Evolutionary conservation across 2,113 vertebrate species (phyloP).

Genomic region (Notiomystis cincta): DNA sequence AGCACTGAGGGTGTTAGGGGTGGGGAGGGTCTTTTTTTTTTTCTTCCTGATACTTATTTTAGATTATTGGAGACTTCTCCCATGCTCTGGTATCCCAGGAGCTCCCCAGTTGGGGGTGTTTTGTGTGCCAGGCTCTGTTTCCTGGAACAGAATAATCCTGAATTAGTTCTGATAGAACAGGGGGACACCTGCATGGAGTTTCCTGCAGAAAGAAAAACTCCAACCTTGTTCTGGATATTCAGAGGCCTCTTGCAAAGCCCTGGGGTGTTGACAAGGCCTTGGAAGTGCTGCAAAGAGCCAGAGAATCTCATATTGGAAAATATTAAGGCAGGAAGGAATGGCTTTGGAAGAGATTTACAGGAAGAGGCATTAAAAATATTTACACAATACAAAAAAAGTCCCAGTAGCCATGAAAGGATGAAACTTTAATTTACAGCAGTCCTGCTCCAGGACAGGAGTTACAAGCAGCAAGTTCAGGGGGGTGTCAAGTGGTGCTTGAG

Average conservation of each 20-base stretch:
- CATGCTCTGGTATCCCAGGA: neutral
- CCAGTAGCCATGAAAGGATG: neutral
- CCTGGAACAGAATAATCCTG: neutral
- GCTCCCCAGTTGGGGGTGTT: fast-evolving
- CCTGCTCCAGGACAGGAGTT: neutral
- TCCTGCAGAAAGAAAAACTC: neutral
- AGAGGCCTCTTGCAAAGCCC: neutral
- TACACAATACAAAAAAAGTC: neutral
- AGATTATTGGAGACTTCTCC: neutral
- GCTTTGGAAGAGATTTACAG: neutral
- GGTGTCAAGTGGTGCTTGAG: neutral
- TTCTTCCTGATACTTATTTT: neutral
- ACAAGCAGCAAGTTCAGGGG: neutral
- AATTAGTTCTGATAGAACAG: neutral
- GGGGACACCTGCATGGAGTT: neutral
- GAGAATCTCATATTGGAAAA: neutral
- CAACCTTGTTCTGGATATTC: neutral
- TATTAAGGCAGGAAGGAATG: neutral
- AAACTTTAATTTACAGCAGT: neutral
- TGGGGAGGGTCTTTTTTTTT: neutral
- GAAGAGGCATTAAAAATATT: neutral
- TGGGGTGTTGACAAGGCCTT: neutral
- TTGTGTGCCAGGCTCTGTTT: neutral
- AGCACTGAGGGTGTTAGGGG: neutral
- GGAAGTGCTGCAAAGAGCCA: neutral